Percentiles rank a stretch among this genome's conserved stretches.
Evolutionary conservation across 2,113 vertebrate species (phyloP).

Genomic region (Chamaetylas fuelleborni): DNA sequence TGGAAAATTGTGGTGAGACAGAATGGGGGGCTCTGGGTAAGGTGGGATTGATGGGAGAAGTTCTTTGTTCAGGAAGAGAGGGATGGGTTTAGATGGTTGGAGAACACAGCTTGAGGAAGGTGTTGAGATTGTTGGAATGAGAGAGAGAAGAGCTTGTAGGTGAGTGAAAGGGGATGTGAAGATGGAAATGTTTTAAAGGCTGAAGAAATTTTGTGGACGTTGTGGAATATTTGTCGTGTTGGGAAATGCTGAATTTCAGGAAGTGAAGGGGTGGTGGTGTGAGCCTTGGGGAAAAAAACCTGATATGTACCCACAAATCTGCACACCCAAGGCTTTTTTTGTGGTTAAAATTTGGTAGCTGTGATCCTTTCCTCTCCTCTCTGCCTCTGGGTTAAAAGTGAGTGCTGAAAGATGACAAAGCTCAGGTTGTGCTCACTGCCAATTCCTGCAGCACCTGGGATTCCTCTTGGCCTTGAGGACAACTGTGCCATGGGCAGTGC

Average conservation of each 20-base stretch:
- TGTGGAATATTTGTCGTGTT: not conserved
- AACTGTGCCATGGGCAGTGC: not conserved
- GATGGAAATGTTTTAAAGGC: not conserved
- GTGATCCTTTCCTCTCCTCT: not conserved
- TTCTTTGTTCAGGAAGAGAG: not conserved
- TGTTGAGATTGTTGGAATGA: not conserved
- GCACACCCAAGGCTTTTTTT: not conserved
- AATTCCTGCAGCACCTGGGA: not conserved
- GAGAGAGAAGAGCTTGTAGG: not conserved
- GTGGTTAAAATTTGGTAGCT: not conserved
- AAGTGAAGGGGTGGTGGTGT: not conserved
- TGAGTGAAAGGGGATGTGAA: not conserved
- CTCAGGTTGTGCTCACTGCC: not conserved
- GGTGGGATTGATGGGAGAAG: not conserved
- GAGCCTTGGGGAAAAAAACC: not conserved
- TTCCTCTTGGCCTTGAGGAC: fast-evolving
- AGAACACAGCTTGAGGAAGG: not conserved
- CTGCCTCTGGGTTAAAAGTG: not conserved
- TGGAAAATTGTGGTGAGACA: not conserved
- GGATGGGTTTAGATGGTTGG: not conserved
- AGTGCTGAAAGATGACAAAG: not conserved
- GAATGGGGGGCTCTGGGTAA: not conserved
- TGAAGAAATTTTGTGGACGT: fast-evolving
- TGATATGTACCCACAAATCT: not conserved
- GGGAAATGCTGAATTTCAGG: not conserved